Evolutionary conservation across 2,113 vertebrate genomes (phyloP), one percentile per base, ranked within the genome.

Genomic region (Clinocottus analis): DNA sequence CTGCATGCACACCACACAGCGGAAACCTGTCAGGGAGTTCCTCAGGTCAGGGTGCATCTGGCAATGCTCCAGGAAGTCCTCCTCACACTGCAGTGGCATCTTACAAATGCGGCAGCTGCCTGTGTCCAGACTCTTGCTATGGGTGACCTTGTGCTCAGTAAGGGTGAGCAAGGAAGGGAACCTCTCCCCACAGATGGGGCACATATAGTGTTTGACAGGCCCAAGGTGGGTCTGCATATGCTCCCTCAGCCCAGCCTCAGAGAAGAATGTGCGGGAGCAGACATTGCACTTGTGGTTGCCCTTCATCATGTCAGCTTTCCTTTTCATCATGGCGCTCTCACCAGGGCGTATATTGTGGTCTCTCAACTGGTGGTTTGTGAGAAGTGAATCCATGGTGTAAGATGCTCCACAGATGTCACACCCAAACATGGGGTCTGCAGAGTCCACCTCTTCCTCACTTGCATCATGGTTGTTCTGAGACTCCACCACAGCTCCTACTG

Each of bases 1-100:
- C 94, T 99, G 98, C 98, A 99, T 99, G 94, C 98, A 99, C 39
- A 99, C 98, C 74, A 99, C 98, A 21, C 98, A 99, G 85, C 98
- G 98, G 86, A 99, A 99, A 73, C 98, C 98, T 0, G 98, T 99
- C 76, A 99, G 95, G 55, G 98, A 99, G 91, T 99, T 99, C 89
- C 98, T 95, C 87, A 99, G 93, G 90, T 99, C 98, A 29, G 98
- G 98, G 90, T 99, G 98, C 97, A 99, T 97, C 90, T 99, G 98
- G 93, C 98, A 99, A 81, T 99, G 98, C 94, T 99, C 98, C 83
- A 99, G 93, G 90, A 99, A 99, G 84, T 99, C 98, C 88, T 99
- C 98, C 87, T 99, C 98, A 0, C 97, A 96, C 25, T 99, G 98
- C 41, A 99, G 96, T 1, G 98, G 98, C 97, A 99, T 97, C 95